Evolutionary conservation across 2,888 invertebrate genomes (phyloP), one percentile per base, ranked within the genome.

Genomic region (Hyles lineata): DNA sequence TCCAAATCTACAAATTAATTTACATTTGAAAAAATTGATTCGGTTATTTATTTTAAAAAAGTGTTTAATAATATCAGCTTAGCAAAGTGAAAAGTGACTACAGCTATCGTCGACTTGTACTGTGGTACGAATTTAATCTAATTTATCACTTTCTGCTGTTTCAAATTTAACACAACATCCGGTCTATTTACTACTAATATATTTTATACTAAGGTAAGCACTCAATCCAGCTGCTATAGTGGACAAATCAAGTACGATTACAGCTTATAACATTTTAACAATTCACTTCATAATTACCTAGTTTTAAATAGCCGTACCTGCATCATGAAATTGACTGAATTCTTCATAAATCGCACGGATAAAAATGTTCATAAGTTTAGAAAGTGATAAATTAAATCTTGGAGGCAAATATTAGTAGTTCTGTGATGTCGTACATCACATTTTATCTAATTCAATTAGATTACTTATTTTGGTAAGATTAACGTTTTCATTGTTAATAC

Each of bases 11-110:
- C 75, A 75, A 73, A 73, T 23, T 55, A 67, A 55, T 74, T 76
- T 76, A 76, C 75, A 80, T 76, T 79, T 77, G 76, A 77, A 76
- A 74, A 72, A 76, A 71, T 76, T 73, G 75, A 76, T 76, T 77
- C 76, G 75, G 74, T 76, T 77, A 73, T 7, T n/a, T 55, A 3
- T 76, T 74, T 76, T 63, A 23, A 9, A 32, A 63, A 23, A 62
- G 52, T 61, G 29, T 32, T 62, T 35, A n/a, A 5, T 67, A 67
- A 50, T 59, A 71, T 35, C 59, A 70, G 21, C 70, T 32, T 61
- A 60, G 29, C 60, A 35, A 70, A 50, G 70, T 73, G 70, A 73
- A 73, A 50, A 72, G 35, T 50, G 61, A 29, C n/a, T 67, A 67
- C 50, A 50, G 67, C 67, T 67, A 67, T 25, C 43, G 43, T 43